These are phyloP conservation scores for Tympanoctomys barrerae DNA, from an alignment of 2,797 vertebrate genomes.

Conservation along the genomic window DNA sequence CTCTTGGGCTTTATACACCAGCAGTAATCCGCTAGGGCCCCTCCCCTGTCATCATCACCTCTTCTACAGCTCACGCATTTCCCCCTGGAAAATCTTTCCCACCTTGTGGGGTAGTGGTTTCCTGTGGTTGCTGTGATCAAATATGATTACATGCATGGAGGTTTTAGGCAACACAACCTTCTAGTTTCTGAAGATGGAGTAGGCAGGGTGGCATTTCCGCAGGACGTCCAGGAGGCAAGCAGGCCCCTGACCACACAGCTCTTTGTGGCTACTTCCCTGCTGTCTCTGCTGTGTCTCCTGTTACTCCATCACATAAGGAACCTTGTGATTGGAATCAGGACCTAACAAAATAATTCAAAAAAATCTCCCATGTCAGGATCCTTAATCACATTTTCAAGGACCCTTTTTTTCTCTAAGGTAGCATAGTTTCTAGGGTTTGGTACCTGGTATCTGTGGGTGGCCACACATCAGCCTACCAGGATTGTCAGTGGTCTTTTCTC, in stretches of 20 bases:
- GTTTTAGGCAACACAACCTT: background rate
- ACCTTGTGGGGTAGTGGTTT: background rate
- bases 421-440: background rate
- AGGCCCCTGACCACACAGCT: too few species aligned
- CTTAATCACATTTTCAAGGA: background rate
- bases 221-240: background rate
- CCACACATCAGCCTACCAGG: fast-evolving
- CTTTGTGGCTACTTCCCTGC: too few species aligned
- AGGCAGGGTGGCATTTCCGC: too few species aligned
- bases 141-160: background rate
- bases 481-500: background rate
- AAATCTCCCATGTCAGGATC: background rate
- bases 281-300: background rate
- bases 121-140: background rate
- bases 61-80: background rate
- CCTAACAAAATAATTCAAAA: background rate
- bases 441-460: background rate
- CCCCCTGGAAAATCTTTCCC: background rate
- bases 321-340: background rate
- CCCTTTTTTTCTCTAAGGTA: background rate
- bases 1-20: background rate
- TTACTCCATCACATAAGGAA: background rate
- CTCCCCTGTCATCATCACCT: background rate
- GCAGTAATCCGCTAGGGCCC: background rate
- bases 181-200: background rate